A percentile compares a stretch with the other conserved stretches of the same genome.
phyloP scores from a whole-genome alignment of 2,113 vertebrate species.

The Patagioenas fasciata region DNA sequence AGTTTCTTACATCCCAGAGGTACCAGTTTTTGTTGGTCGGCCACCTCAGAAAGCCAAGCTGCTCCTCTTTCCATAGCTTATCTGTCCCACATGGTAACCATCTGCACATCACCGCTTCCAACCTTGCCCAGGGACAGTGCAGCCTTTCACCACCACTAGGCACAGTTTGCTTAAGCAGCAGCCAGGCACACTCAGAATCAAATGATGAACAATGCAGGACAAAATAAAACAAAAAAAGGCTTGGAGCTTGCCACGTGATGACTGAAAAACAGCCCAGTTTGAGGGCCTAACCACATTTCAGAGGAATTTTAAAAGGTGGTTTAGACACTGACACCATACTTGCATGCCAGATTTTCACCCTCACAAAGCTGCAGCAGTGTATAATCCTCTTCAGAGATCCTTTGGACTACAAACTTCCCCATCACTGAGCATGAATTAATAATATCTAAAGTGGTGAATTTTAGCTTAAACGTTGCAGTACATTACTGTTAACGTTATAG shows the following conservation, averaged over 20 bases:
- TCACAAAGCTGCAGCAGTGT: background rate
- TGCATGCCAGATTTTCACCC: background rate
- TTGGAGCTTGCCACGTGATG: background rate
- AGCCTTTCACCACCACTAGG: background rate
- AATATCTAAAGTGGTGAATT: background rate
- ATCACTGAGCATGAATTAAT: background rate
- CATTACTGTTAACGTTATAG: conserved; percentile 18
- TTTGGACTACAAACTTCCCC: background rate
- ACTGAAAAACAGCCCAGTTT: background rate
- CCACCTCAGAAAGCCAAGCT: background rate
- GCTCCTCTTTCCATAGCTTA: background rate
- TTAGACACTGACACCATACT: background rate
- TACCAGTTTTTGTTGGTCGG: background rate
- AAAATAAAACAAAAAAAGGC: background rate
- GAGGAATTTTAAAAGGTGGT: background rate
- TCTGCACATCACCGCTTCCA: background rate
- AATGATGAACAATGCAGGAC: background rate
- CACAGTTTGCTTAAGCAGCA: background rate
- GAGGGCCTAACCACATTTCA: background rate
- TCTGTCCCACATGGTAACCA: accelerated
- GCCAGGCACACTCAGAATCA: background rate
- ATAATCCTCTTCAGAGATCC: background rate
- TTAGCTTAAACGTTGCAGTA: background rate
- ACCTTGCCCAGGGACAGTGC: background rate
- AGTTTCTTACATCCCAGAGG: background rate